A percentile compares a stretch with the other conserved stretches of the same genome.
Conservation (phyloP, 2,113 vertebrate genomes). For the Calyptomena viridis region DNA sequence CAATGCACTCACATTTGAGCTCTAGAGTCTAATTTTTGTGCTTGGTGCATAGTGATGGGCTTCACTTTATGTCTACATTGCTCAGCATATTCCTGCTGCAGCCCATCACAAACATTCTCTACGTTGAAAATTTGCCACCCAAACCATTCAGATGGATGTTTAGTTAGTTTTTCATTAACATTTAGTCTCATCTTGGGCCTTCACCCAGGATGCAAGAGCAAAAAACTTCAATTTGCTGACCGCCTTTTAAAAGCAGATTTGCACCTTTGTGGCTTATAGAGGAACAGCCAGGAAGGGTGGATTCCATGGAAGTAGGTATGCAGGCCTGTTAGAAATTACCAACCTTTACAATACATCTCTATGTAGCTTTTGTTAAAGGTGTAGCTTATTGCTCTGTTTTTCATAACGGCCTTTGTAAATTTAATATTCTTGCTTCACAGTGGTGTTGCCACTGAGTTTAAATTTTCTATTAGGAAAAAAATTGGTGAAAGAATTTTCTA, state of each 20-base stretch:
- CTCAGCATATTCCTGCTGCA: not conserved
- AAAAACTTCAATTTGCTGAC: not conserved
- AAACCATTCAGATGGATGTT: not conserved
- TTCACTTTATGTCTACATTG: not conserved
- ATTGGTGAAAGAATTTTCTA: not conserved
- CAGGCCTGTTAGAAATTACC: not conserved
- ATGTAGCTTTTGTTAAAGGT: not conserved
- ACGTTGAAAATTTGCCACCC: not conserved
- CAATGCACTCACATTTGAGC: fast-evolving
- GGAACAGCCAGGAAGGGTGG: not conserved
- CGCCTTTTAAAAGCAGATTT: fast-evolving
- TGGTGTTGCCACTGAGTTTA: not conserved
- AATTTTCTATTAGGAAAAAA: not conserved
- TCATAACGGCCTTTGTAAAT: not conserved
- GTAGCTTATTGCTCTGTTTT: not conserved
- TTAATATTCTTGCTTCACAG: not conserved
- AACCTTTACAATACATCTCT: not conserved
- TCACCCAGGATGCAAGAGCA: not conserved
- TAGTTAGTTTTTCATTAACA: too few relatives aligned
- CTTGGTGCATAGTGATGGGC: fast-evolving
- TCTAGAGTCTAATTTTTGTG: not conserved
- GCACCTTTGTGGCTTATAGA: not conserved
- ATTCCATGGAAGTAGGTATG: not conserved
- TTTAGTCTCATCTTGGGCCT: not conserved
- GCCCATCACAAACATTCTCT: not conserved